Base-by-base conservation (phyloP, 1,140 invertebrate species). In the Apis laboriosa region DNA sequence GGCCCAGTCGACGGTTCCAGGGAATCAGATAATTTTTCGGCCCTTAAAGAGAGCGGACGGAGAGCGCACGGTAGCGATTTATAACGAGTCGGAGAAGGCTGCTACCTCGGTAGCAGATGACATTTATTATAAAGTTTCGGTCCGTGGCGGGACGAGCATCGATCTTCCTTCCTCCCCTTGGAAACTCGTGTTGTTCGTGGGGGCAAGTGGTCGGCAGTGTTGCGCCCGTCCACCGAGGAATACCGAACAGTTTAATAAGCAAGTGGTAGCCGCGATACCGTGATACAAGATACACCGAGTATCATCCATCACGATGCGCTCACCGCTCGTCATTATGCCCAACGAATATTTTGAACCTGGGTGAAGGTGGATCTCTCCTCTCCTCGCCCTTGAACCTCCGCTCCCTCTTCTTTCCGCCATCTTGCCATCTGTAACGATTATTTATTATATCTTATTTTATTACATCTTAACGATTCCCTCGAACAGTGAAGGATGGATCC, bases 201-300 rank as follows among this genome's bases (percentile, higher is more conserved):
- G 74, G 7, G 4, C 21, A 49, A 28, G 53, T 70, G 73, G 80
- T 71, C 74, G 28, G 28, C 28, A 28, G 28, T 89, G 89, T 87
- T 87, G 53, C 82, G 28, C 77, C 73, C 86, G 85, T 91, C 88
- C 78, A 83, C 84, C 81, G 85, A 86, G 51, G 72, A 91, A 91
- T 91, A 90, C 90, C 89, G 85, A 91, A 91, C 89, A 91, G 90
- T 91, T 91, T 91, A 91, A 91, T 91, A 91, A 91, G 90, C 90
- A 89, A 91, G 85, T 78, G 84, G 89, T 87, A 88, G 89, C 85
- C 63, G 60, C 64, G 87, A 89, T 90, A 81, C 71, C 80, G 76
- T 84, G 90, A 91, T 91, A 90, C 90, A 90, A 90, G 90, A 90
- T 91, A 90, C 79, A 77, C 63, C 34, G 60, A 70, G 84, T 88